Conservation (phyloP, 2,113 vertebrate genomes). For the Murina feae region DNA sequence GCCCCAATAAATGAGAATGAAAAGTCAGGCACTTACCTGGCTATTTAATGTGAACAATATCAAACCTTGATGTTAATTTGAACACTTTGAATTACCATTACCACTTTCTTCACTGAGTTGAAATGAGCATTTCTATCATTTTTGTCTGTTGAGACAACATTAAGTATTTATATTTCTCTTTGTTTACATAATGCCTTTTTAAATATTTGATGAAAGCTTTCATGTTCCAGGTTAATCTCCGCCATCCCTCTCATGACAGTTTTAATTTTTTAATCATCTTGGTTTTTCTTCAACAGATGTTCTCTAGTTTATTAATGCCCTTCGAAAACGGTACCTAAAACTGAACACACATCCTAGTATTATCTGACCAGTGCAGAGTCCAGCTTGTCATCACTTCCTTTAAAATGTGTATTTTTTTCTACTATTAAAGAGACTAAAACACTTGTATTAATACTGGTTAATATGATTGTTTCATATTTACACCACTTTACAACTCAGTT, state of each 20-base stretch:
- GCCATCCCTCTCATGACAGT: background rate
- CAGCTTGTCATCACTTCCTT: background rate
- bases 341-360: background rate
- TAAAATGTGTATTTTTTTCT: slow-evolving; percentile 25
- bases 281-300: background rate
- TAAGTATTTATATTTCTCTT: slow-evolving; percentile 5
- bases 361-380: background rate
- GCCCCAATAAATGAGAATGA: background rate
- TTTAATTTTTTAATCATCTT: background rate
- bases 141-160: slow-evolving; percentile 2
- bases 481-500: background rate
- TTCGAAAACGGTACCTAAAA: background rate
- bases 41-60: background rate
- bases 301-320: background rate
- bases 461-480: background rate
- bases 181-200: background rate
- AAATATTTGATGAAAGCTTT: slow-evolving; percentile 5
- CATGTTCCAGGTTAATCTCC: background rate
- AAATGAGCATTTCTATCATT: background rate
- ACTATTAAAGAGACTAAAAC: background rate
- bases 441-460: background rate
- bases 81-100: background rate
- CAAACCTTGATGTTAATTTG: background rate
- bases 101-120: background rate
- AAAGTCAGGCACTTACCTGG: background rate